Base-by-base conservation (phyloP, 2,113 vertebrate species). In the Leucopternis melanops region DNA sequence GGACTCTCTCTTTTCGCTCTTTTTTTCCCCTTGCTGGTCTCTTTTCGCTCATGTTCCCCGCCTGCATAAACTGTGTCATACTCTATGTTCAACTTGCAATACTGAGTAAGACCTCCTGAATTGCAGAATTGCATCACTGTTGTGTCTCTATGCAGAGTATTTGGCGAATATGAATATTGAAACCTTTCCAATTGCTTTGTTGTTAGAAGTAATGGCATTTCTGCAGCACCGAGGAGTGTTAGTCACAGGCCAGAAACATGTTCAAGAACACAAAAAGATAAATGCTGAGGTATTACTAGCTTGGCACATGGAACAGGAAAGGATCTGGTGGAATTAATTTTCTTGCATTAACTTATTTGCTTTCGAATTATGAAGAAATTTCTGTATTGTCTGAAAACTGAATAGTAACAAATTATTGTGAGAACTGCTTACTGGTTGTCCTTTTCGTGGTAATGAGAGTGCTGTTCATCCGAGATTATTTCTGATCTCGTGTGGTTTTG, bases 331-430 rank as follows among this genome's bases (percentile, higher is more conserved):
- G 65, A 90, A 94, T 54, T 85, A 5, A 88, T 94, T 90, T 73
- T 67, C 67, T 94, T 94, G 38, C 38, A 67, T 86, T 70, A 74
- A 42, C 44, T 81, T 94, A 83, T 42, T 95, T 83, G 65, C 63
- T 90, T 95, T 81, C 4, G n/a, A 95, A 86, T 93, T 91, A 88
- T 47, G 89, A 77, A 92, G 85, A 78, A 45, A 34, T 65, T 75
- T 91, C 40, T 81, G 13, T 83, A 79, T 87, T 94, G 90, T 93
- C 74, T 91, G 70, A 79, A 92, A 95, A 88, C 34, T n/a, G 62
- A 93, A 67, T 55, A 63, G 57, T 67, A 49, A 75, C 66, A 73
- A 54, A 74, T 88, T 36, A 63, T 86, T 91, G 61, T 61, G 81
- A 61, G 75, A 75, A 36, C 17, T 81, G 70, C 63, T 79, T 93